Conservation (phyloP, 2,888 invertebrate species). For the Hemistola chrysoprasaria region DNA sequence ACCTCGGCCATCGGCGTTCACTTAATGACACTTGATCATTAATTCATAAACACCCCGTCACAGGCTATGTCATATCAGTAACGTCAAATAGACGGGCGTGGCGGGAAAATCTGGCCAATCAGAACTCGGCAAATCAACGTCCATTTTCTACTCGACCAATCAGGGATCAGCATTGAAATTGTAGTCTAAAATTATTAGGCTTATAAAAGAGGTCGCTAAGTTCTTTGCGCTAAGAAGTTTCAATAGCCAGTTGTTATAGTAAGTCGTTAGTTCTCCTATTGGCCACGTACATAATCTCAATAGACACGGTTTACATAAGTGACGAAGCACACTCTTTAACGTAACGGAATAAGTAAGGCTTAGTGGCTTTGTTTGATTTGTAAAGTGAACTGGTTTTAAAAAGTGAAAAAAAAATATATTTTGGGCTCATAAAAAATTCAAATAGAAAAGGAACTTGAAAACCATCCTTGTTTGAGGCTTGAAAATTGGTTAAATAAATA, state of each 20-base stretch:
- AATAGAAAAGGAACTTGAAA: no score
- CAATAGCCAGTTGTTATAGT: no score
- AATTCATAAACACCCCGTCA: slow-evolving; percentile 60
- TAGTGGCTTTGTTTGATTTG: slow-evolving; percentile 28
- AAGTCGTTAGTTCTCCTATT: no score
- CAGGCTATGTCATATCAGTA: slow-evolving; percentile 49
- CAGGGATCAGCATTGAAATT: slow-evolving; percentile 31
- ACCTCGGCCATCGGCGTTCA: slow-evolving; percentile 23
- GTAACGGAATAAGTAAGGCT: slow-evolving; percentile 35
- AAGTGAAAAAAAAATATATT: not conserved
- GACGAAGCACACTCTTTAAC: slow-evolving; percentile 35
- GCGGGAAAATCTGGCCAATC: slow-evolving; percentile 52
- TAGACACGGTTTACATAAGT: slow-evolving; percentile 42
- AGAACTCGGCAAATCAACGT: slow-evolving; percentile 39
- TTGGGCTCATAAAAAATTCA: no score
- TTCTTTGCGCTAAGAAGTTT: no score
- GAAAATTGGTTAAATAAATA: no score
- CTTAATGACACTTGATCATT: slow-evolving; percentile 69
- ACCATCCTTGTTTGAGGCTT: no score
- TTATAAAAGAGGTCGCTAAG: no score
- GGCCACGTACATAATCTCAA: no score
- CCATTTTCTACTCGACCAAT: slow-evolving; percentile 55
- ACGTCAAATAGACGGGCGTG: slow-evolving; percentile 61
- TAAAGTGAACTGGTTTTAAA: slow-evolving; percentile 20
- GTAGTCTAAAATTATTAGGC: no score